phyloP scores from a whole-genome alignment of 2,113 vertebrate species.

The Nothocercus nigrocapillus region DNA sequence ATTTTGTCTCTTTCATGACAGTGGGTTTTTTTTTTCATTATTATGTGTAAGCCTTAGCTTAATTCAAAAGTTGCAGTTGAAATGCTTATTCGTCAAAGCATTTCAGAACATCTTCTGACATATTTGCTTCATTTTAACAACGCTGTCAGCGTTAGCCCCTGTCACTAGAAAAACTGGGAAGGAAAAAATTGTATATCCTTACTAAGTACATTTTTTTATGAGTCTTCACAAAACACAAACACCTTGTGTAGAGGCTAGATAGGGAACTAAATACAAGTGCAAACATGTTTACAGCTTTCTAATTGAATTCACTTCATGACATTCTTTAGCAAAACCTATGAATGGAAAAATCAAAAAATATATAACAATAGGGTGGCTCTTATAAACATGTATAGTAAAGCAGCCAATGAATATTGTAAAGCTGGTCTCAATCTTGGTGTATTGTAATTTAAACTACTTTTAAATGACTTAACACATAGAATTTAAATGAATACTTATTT shows the following conservation, averaged over 20 bases:
- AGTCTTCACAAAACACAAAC: neutral
- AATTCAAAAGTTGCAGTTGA: neutral
- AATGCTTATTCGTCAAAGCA: neutral
- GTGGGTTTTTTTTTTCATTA: neutral
- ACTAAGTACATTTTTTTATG: neutral
- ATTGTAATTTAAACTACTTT: neutral
- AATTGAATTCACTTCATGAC: fast-evolving
- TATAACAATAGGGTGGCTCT: fast-evolving
- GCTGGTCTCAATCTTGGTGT: neutral
- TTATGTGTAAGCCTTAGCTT: neutral
- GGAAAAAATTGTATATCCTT: neutral
- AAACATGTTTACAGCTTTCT: neutral
- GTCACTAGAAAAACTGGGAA: neutral
- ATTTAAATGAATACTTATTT: too few relatives aligned
- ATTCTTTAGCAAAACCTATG: neutral
- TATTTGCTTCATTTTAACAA: neutral
- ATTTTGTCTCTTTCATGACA: neutral
- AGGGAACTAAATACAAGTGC: neutral
- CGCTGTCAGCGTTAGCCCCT: fast-evolving
- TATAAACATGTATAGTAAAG: neutral
- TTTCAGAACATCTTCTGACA: neutral
- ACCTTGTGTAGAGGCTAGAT: fast-evolving
- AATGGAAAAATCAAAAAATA: neutral
- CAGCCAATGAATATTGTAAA: neutral
- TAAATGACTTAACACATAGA: neutral